Conservation (phyloP, 1,140 invertebrate genomes). For the Spodoptera litura region DNA sequence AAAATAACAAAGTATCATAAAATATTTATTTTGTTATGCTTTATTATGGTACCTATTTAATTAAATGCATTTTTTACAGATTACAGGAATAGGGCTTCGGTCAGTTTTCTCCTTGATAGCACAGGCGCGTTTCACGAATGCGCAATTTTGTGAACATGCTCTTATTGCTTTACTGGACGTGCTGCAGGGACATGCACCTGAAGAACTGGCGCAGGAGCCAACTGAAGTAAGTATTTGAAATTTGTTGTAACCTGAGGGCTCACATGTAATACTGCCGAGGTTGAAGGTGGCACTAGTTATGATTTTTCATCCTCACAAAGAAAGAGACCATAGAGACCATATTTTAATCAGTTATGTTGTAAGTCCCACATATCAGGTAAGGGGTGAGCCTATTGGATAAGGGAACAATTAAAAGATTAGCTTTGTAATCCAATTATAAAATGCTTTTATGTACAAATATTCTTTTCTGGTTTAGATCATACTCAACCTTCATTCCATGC, state of each 20-base stretch:
- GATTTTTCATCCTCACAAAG: too few species aligned
- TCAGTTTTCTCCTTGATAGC: slow-evolving; percentile 96
- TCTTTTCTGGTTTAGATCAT: slow-evolving; percentile 70
- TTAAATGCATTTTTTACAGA: slow-evolving; percentile 82
- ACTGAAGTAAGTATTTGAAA: slow-evolving; percentile 65
- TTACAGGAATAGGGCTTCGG: slow-evolving; percentile 96
- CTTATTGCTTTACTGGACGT: slow-evolving; percentile 95
- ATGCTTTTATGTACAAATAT: too few species aligned
- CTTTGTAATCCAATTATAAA: too few species aligned
- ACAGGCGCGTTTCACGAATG: slow-evolving; percentile 93
- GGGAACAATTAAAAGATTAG: too few species aligned
- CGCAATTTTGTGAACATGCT: slow-evolving; percentile 94
- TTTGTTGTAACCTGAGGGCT: background rate
- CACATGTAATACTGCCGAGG: too few species aligned
- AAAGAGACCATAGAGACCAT: too few species aligned
- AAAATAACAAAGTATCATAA: background rate
- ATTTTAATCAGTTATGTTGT: too few species aligned
- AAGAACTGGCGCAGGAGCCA: slow-evolving; percentile 90
- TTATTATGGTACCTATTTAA: background rate
- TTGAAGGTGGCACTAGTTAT: too few species aligned
- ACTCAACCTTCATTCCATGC: slow-evolving; percentile 71
- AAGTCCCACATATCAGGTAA: too few species aligned
- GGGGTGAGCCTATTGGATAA: too few species aligned
- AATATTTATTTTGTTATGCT: background rate
- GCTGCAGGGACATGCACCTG: slow-evolving; percentile 95